Evolutionary conservation across 2,113 vertebrate species (phyloP).

Genomic region (Pithys albifrons): DNA sequence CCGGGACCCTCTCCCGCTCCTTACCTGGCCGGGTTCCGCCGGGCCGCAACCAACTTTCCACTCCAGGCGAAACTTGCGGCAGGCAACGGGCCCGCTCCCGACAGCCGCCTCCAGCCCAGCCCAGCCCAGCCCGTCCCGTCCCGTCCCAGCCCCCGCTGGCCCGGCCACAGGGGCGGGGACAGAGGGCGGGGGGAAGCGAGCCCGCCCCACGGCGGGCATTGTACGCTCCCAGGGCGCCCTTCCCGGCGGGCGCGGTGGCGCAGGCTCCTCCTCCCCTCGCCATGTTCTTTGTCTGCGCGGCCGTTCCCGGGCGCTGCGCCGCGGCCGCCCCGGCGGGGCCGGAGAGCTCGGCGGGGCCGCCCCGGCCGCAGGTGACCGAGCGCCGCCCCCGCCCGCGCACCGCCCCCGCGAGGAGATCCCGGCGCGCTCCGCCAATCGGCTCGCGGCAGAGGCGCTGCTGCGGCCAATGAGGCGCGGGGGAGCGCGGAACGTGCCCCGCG

Average conservation of each 20-base stretch:
- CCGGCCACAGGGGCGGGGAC: background rate
- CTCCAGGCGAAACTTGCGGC: background rate
- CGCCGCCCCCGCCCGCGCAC: too few species aligned
- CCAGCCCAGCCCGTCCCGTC: too few species aligned
- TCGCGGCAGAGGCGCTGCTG: too few species aligned
- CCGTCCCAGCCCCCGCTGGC: background rate
- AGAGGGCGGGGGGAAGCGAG: background rate
- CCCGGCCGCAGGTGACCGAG: too few species aligned
- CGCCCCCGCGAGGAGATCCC: too few species aligned
- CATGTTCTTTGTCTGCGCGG: conserved; percentile 65
- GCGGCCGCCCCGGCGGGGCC: background rate
- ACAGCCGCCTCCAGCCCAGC: background rate
- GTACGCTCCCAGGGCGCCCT: background rate
- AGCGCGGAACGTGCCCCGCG: too few species aligned
- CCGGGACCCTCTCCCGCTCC: background rate
- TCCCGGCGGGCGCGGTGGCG: background rate
- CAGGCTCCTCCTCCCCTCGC: conserved; percentile 51
- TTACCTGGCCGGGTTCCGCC: background rate
- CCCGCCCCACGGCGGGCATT: background rate
- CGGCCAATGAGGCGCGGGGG: too few species aligned
- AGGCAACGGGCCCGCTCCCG: background rate
- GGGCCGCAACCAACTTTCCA: background rate
- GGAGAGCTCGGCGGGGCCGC: too few species aligned
- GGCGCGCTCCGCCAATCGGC: too few species aligned
- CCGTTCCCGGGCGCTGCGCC: background rate